Base-by-base conservation (phyloP, 2,113 vertebrate genomes). In the Cacatua alba region DNA sequence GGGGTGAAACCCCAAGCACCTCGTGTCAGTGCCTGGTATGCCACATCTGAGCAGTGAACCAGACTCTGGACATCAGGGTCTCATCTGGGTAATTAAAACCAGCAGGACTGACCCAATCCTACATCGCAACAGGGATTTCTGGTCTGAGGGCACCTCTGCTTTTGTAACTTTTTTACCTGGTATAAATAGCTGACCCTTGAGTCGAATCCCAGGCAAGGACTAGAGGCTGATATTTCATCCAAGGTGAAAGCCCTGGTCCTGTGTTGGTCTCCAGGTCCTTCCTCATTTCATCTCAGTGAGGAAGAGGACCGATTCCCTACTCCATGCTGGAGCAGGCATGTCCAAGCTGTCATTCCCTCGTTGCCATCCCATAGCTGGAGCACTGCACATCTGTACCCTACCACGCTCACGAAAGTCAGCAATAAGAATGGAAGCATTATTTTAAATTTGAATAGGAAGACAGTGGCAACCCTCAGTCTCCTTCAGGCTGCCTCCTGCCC, bases 401-500 rank as follows among this genome's bases (percentile, higher is more conserved):
- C 9, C 33, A 43, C 0, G 0, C 25, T 46, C 46, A 37, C 39
- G 19, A 8, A 28, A n/a, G 52, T 33, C 31, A 68, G 10, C 9
- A 17, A 16, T 64, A 41, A 57, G 35, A 77, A 80, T 9, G 20
- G 20, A 86, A 92, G 46, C 0, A 6, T 23, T 57, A 31, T 64
- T 85, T 46, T 76, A 20, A 43, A 14, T 29, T 46, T 51, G n/a
- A 77, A 17, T 13, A 63, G 17, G n/a, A 67, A 28, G 5, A 64
- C 4, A 44, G 12, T 3, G 6, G 52, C 25, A 78, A 11, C 12
- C 9, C 17, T 68, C 43, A 60, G 6, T 13, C 11, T 86, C n/a
- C 35, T 52, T 51, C 15, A 8, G 51, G 46, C 16, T 88, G 48
- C 8, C 25, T 72, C 12, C 20, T 68, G 41, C 26, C 4, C 33